Percentiles rank a stretch among this genome's conserved stretches.
Evolutionary conservation across 2,113 vertebrate species (phyloP).

Genomic region (Spermophilus dauricus): DNA sequence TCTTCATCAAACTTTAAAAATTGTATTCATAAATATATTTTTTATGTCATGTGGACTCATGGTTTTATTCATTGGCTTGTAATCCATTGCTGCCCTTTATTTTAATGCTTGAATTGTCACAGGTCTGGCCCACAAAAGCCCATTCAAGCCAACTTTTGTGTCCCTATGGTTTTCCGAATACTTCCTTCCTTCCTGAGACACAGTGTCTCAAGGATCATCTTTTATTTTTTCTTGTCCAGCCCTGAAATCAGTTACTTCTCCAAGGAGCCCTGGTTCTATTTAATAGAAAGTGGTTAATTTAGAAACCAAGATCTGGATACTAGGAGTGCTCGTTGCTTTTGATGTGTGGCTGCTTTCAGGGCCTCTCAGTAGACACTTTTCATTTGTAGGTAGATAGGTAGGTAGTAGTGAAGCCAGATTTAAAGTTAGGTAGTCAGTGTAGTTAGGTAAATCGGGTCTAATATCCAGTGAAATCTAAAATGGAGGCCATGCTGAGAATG

Average conservation of each 20-base stretch:
- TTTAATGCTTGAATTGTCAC: not conserved
- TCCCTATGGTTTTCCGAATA: not conserved
- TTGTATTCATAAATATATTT: not conserved
- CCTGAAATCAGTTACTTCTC: not conserved
- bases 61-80: not conserved
- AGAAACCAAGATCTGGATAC: not conserved
- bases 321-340: not conserved
- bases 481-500: no score
- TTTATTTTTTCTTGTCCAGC: not conserved
- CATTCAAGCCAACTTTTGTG: not conserved
- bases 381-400: not conserved
- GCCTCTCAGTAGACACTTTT: not conserved
- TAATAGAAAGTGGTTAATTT: not conserved
- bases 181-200: not conserved
- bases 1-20: conserved; percentile 4
- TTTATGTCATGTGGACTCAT: not conserved
- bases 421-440: no score
- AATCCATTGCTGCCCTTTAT: conserved; percentile 10
- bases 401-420: no score
- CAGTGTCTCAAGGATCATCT: not conserved
- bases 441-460: no score
- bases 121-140: not conserved
- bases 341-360: not conserved
- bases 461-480: no score
- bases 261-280: not conserved